Evolutionary conservation across 1,140 invertebrate genomes (phyloP).

Genomic region (Bombus waltoni): DNA sequence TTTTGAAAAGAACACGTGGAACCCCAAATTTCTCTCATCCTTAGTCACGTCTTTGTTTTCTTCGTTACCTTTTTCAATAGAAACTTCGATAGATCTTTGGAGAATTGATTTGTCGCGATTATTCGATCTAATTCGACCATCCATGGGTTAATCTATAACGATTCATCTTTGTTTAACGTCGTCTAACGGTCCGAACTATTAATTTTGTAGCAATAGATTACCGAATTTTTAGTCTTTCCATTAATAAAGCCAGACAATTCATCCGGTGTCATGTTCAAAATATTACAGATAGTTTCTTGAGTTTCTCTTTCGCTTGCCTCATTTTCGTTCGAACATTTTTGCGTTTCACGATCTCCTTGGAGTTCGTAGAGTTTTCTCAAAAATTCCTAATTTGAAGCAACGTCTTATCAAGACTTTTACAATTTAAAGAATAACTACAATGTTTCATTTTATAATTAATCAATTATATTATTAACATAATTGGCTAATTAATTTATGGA

Average conservation of each 20-base stretch:
- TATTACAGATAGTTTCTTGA: constrained; percentile 63
- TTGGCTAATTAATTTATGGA: too few species aligned
- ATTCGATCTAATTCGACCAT: constrained; percentile 56
- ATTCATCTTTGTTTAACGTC: not conserved
- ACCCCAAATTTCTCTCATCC: not conserved
- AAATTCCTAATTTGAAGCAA: constrained; percentile 49
- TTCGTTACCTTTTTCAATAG: constrained; percentile 39
- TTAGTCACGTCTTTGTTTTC: not conserved
- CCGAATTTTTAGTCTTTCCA: constrained; percentile 34
- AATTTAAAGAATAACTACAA: not conserved
- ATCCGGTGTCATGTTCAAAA: constrained; percentile 66
- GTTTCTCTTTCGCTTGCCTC: constrained; percentile 61
- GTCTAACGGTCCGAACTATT: not conserved
- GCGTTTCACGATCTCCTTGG: constrained; percentile 2
- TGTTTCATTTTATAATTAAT: not conserved
- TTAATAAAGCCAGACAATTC: constrained; percentile 62
- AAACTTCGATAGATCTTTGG: constrained; percentile 54
- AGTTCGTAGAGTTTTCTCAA: constrained; percentile 49
- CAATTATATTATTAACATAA: too few species aligned
- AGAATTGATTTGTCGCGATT: constrained; percentile 44
- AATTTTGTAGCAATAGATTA: constrained; percentile 8
- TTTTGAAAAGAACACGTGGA: constrained; percentile 11
- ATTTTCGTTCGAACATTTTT: constrained; percentile 12
- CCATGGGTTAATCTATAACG: constrained; percentile 59
- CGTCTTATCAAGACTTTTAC: not conserved